Conservation (phyloP, 2,797 vertebrate species). For the Hydrolagus colliei region DNA sequence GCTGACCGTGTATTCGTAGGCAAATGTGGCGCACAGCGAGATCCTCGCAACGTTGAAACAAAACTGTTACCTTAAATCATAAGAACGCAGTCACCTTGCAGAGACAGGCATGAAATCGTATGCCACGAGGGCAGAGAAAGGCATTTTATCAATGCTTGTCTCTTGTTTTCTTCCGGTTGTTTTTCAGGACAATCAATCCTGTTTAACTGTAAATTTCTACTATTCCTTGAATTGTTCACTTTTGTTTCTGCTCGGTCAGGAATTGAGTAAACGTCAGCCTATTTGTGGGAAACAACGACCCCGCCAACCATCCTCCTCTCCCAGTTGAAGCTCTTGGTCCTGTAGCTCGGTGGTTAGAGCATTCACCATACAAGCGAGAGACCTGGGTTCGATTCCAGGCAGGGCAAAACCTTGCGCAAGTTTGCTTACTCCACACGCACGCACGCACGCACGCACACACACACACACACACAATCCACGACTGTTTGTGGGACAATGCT, state of each 20-base stretch:
- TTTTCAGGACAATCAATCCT: slow-evolving; percentile 4
- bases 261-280: background rate
- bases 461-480: too few relatives aligned
- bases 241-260: background rate
- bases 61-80: background rate
- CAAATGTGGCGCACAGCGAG: too few relatives aligned
- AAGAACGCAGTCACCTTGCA: background rate
- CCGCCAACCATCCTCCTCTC: too few relatives aligned
- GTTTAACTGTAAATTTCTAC: background rate
- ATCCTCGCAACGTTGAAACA: background rate
- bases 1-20: too few relatives aligned
- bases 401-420: too few relatives aligned
- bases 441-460: too few relatives aligned
- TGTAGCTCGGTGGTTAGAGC: too few relatives aligned
- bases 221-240: background rate
- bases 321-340: too few relatives aligned
- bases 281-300: background rate
- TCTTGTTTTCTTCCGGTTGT: background rate
- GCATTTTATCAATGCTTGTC: background rate
- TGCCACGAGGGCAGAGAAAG: background rate
- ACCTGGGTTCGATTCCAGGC: too few relatives aligned
- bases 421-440: too few relatives aligned
- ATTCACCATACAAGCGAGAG: too few relatives aligned
- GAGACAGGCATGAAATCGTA: background rate
- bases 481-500: too few relatives aligned